Conservation (phyloP, 1,140 invertebrate species). For the Drosophila leontia region DNA sequence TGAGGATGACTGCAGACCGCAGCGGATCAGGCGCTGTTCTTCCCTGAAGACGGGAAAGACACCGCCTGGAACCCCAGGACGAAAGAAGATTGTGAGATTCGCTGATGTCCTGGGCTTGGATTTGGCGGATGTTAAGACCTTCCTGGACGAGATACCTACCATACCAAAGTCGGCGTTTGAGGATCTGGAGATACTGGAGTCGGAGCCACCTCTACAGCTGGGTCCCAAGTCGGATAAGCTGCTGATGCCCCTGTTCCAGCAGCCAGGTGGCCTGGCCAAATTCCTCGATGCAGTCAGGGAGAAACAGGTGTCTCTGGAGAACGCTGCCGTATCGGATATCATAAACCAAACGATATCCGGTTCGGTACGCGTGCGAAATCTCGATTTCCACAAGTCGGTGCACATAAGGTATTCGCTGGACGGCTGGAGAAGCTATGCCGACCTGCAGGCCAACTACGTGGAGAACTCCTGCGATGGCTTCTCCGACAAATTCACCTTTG, state of each 20-base stretch:
- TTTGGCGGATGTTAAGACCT: constrained; percentile 95
- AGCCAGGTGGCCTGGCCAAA: constrained; percentile 90
- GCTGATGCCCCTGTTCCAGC: constrained; percentile 92
- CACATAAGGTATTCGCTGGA: constrained; percentile 94
- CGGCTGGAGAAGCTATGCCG: constrained; percentile 93
- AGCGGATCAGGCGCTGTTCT: constrained; percentile 91
- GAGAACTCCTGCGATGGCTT: constrained; percentile 96
- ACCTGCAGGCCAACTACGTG: constrained; percentile 93
- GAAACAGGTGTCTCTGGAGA: constrained; percentile 93
- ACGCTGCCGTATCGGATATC: constrained; percentile 90
- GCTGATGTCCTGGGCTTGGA: constrained; percentile 97
- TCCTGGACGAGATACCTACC: constrained; percentile 94
- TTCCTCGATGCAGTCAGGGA: constrained; percentile 92
- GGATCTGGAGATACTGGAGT: constrained; percentile 87
- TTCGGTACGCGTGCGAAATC: constrained; percentile 93
- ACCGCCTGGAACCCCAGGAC: constrained; percentile 93
- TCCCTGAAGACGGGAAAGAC: constrained; percentile 96
- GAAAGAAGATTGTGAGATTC: constrained; percentile 98
- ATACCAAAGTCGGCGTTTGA: constrained; percentile 94
- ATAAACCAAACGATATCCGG: constrained; percentile 92
- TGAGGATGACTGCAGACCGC: constrained; percentile 86
- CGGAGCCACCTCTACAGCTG: constrained; percentile 84
- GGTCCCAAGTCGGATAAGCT: constrained; percentile 86
- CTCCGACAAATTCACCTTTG: constrained; percentile 95
- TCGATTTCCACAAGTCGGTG: constrained; percentile 96